phyloP scores from a whole-genome alignment of 2,113 vertebrate species.

The Hippolais icterina region DNA sequence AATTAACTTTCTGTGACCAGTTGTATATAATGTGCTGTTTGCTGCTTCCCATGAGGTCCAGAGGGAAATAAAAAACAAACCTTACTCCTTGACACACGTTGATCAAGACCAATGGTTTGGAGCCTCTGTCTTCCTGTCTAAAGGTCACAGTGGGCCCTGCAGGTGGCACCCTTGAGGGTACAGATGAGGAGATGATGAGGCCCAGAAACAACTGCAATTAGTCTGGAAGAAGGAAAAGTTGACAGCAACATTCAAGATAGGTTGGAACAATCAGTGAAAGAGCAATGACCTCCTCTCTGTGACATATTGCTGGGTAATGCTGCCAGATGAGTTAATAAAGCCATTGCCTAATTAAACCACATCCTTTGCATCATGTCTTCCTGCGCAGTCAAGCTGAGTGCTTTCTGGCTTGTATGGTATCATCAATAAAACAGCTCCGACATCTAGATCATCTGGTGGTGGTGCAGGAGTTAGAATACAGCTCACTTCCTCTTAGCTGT shows the following conservation, averaged over 20 bases:
- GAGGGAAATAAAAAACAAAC: not conserved
- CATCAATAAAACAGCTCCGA: conserved; percentile 10
- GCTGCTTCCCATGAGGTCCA: not conserved
- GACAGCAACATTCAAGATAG: not conserved
- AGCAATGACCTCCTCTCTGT: not conserved
- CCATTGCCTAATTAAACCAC: conserved; percentile 43
- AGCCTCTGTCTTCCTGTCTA: not conserved
- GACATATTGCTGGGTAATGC: conserved; percentile 7
- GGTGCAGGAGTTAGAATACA: conserved; percentile 33
- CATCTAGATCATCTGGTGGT: conserved; percentile 45
- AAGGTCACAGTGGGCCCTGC: not conserved
- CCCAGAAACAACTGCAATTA: not conserved
- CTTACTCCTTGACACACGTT: not conserved
- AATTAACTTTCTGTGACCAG: not conserved
- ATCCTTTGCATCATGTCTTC: conserved; percentile 53
- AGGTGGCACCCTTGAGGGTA: not conserved
- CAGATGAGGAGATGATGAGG: not conserved
- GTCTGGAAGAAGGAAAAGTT: not conserved
- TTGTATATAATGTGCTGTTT: not conserved
- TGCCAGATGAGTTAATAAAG: conserved; percentile 61
- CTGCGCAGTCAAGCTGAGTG: conserved; percentile 47
- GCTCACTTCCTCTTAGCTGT: conserved; percentile 39
- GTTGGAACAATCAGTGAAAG: not conserved
- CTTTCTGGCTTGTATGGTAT: conserved; percentile 10
- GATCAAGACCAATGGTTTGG: not conserved